Conservation (phyloP, 2,888 invertebrate species). For the Antheraea yamamai region DNA sequence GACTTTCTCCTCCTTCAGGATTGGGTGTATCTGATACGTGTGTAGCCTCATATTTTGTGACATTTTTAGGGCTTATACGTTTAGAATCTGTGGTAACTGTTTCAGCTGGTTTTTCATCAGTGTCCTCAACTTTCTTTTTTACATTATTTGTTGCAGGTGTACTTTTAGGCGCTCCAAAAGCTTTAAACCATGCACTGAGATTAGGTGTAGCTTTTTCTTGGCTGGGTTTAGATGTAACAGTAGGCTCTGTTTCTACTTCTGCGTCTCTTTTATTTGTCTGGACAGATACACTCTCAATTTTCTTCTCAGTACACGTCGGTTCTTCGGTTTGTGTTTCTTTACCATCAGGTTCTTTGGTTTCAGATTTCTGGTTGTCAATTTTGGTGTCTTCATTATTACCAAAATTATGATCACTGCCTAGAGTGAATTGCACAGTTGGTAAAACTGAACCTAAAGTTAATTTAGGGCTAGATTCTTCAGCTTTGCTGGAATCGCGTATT, state of each 20-base stretch:
- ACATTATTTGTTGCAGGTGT: slow-evolving; percentile 68
- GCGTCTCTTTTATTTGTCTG: slow-evolving; percentile 64
- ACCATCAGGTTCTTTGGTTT: slow-evolving; percentile 31
- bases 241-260: slow-evolving; percentile 69
- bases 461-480: slow-evolving; percentile 88
- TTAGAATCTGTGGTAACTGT: slow-evolving; percentile 52
- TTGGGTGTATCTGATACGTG: slow-evolving; percentile 64
- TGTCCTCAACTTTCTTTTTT: slow-evolving; percentile 84
- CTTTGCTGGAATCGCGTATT: slow-evolving; percentile 83
- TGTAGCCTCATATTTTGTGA: slow-evolving; percentile 67
- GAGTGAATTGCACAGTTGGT: slow-evolving; percentile 85
- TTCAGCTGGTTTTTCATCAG: slow-evolving; percentile 68
- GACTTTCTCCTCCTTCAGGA: slow-evolving; percentile 72
- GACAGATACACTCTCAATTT: slow-evolving; percentile 43
- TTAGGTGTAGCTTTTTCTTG: slow-evolving; percentile 90
- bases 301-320: slow-evolving; percentile 46
- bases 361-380: slow-evolving; percentile 31
- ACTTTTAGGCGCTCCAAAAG: slow-evolving; percentile 92
- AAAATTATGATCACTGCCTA: slow-evolving; percentile 86
- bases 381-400: slow-evolving; percentile 51
- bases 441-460: slow-evolving; percentile 92
- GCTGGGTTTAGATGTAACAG: slow-evolving; percentile 64
- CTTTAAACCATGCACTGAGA: slow-evolving; percentile 95
- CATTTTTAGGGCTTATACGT: slow-evolving; percentile 57
- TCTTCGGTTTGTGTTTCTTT: slow-evolving; percentile 47